These are phyloP conservation scores for Microplitis deprimator DNA, from an alignment of 2,888 invertebrate genomes.

Conservation along the genomic window DNA sequence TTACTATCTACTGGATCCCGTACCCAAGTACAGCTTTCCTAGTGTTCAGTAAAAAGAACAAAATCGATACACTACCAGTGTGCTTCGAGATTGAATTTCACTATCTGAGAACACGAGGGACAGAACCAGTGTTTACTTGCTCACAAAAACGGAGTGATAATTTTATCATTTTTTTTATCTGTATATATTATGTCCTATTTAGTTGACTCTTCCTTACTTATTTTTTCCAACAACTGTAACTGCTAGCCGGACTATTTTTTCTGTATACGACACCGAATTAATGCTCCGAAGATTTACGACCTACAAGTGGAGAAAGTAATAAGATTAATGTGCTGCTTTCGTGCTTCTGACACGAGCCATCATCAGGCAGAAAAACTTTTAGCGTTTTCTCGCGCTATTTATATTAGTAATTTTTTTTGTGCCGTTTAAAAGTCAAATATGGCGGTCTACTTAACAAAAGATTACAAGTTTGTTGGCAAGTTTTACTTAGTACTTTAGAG, in stretches of 20 bases:
- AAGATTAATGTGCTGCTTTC: conserved; percentile 14
- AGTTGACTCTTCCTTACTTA: neutral
- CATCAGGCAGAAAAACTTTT: neutral
- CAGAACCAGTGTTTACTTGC: conserved; percentile 23
- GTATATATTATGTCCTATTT: too few species aligned
- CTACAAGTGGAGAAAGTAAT: neutral
- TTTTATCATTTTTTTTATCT: too few species aligned
- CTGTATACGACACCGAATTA: neutral
- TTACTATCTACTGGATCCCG: neutral
- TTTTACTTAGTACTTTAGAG: neutral
- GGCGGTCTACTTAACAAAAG: neutral
- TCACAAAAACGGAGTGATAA: conserved; percentile 1
- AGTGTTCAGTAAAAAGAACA: neutral
- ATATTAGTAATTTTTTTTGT: neutral
- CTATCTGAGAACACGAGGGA: neutral
- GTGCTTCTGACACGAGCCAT: conserved; percentile 4
- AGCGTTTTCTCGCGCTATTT: neutral
- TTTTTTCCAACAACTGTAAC: neutral
- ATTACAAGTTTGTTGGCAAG: neutral
- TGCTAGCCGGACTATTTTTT: neutral
- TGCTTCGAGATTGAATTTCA: conserved; percentile 29
- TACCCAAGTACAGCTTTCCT: conserved; percentile 10
- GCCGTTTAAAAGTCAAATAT: neutral
- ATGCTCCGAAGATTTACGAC: neutral
- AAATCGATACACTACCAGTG: conserved; percentile 30